Percentiles rank a stretch among this genome's conserved stretches.
Conservation (phyloP, 1,140 invertebrate genomes). For the Meloidogyne chitwoodi region DNA sequence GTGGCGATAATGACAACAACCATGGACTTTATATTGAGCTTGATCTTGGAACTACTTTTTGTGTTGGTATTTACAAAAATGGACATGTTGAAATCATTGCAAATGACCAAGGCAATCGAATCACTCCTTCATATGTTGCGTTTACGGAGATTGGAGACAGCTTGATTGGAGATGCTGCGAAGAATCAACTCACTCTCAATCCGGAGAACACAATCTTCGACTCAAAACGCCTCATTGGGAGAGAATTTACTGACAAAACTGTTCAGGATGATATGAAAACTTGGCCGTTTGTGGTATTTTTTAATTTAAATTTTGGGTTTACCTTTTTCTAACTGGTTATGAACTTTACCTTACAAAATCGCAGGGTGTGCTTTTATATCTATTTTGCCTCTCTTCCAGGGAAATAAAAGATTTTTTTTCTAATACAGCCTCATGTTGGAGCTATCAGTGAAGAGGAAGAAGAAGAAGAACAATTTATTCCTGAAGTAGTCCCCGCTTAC, state of each 20-base stretch:
- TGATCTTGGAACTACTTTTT: conserved; percentile 97
- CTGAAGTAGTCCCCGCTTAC: conserved; percentile 61
- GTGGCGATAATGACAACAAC: conserved; percentile 59
- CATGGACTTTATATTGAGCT: conserved; percentile 70
- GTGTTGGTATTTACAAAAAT: conserved; percentile 66
- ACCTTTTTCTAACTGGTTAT: no score
- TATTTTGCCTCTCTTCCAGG: no score
- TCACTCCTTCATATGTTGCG: conserved; percentile 82
- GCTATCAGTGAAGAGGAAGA: conserved; percentile 43
- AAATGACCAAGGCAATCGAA: conserved; percentile 84
- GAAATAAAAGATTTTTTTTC: no score
- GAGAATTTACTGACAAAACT: conserved; percentile 69
- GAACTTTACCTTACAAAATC: no score
- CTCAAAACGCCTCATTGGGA: conserved; percentile 67
- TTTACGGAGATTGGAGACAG: conserved; percentile 80
- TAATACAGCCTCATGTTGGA: conserved; percentile 59
- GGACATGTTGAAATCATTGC: conserved; percentile 85
- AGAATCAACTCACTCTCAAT: conserved; percentile 74
- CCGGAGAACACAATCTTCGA: conserved; percentile 90
- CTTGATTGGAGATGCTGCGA: conserved; percentile 74
- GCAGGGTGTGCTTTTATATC: no score
- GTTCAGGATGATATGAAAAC: conserved; percentile 75
- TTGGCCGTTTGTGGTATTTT: conserved; percentile 68
- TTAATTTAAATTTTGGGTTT: no score
- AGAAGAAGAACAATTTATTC: conserved; percentile 55